Evolutionary conservation across 2,888 invertebrate genomes (phyloP).

Genomic region (Oeneis ivallda): DNA sequence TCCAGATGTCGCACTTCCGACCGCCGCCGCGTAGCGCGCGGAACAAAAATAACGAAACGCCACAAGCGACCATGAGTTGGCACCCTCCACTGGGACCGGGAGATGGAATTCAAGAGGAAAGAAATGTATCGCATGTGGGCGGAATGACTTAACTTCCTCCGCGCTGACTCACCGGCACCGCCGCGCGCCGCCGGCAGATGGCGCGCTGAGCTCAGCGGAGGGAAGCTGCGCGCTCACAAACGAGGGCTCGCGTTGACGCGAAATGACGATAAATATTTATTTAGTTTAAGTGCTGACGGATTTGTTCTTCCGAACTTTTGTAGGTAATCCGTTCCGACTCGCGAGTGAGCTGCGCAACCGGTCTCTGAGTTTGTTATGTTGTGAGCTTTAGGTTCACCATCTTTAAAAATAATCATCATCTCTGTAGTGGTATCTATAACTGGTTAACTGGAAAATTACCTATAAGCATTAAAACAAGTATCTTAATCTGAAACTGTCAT

Average conservation of each 20-base stretch:
- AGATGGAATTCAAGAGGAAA: conserved; percentile 35
- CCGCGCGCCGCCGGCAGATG: conserved; percentile 6
- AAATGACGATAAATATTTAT: background rate
- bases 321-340: background rate
- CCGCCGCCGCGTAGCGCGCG: background rate
- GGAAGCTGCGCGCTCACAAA: background rate
- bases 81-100: conserved; percentile 28
- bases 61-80: conserved; percentile 8
- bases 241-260: background rate
- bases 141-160: conserved; percentile 37
- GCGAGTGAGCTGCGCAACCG: no score
- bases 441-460: no score
- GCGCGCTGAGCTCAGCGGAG: conserved; percentile 12
- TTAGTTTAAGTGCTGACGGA: background rate
- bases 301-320: background rate
- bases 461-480: no score
- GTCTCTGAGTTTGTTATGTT: no score
- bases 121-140: conserved; percentile 26
- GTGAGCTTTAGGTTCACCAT: no score
- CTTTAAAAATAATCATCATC: no score
- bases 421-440: no score
- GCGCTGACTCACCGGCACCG: conserved; percentile 33
- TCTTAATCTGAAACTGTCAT: no score
- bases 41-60: conserved; percentile 16
- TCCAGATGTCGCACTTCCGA: background rate